These are phyloP conservation scores for Apodemia zela DNA, from an alignment of 2,888 invertebrate genomes.

Conservation along the genomic window DNA sequence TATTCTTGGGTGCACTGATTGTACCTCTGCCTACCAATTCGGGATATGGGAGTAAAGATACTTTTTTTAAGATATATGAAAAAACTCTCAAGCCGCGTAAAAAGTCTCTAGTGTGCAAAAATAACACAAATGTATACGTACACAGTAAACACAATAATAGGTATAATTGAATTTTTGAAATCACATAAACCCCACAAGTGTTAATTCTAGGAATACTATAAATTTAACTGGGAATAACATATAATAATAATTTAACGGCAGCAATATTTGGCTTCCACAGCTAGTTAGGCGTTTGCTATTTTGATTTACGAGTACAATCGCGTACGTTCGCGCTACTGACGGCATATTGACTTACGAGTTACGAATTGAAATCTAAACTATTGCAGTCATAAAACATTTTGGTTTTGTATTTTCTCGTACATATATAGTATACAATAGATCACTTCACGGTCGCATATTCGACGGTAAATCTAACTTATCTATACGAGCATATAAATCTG, in stretches of 20 bases:
- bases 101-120: no score
- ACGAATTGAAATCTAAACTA: not conserved
- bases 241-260: slow-evolving; percentile 7
- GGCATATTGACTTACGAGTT: not conserved
- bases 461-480: no score
- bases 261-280: not conserved
- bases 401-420: not conserved
- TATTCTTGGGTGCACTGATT: no score
- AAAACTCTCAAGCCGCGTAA: no score
- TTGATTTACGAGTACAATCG: not conserved
- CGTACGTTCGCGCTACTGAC: not conserved
- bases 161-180: no score
- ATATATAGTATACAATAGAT: no score
- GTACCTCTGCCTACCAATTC: no score
- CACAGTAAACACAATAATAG: no score
- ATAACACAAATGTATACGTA: no score
- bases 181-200: not conserved
- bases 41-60: no score
- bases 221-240: not conserved
- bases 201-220: not conserved
- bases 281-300: not conserved
- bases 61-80: no score
- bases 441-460: not conserved
- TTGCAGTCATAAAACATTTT: not conserved
- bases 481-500: no score